phyloP scores from a whole-genome alignment of 30 jellyfish, hydroid and myxozoan genomes.

The Sanderia malayensis region DNA sequence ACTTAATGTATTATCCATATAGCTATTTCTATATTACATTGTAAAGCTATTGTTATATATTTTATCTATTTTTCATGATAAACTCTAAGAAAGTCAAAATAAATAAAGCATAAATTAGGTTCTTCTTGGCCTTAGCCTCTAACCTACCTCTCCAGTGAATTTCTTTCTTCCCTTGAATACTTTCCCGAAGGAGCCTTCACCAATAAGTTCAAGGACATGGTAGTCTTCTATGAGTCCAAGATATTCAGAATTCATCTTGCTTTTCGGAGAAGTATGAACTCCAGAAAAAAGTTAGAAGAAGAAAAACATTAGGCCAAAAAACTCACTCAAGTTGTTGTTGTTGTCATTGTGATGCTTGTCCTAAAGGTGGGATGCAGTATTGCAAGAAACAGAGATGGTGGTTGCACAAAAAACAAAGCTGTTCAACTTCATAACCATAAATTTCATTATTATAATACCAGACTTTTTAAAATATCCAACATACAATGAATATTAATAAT shows the following conservation, averaged over 20 bases:
- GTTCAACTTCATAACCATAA: too few relatives aligned
- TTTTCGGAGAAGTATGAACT: neutral
- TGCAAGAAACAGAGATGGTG: neutral
- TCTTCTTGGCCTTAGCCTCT: too few relatives aligned
- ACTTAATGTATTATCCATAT: too few relatives aligned
- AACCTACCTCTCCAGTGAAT: conserved; percentile 97
- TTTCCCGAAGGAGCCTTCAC: conserved; percentile 99
- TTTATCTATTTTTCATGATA: too few relatives aligned
- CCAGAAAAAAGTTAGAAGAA: neutral
- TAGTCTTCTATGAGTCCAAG: conserved; percentile 45
- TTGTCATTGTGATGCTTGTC: neutral
- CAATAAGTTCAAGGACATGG: conserved; percentile 96
- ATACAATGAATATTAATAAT: too few relatives aligned
- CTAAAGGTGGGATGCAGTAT: neutral
- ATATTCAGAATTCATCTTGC: neutral
- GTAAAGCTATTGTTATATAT: too few relatives aligned
- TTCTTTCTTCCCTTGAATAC: conserved; percentile 86
- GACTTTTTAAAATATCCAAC: too few relatives aligned
- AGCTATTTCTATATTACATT: too few relatives aligned
- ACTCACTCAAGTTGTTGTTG: neutral
- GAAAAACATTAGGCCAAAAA: neutral
- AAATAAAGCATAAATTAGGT: too few relatives aligned
- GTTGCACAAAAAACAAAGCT: neutral
- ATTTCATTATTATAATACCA: too few relatives aligned
- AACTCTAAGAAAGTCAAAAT: too few relatives aligned